Evolutionary conservation across 2,113 vertebrate genomes (phyloP).

Genomic region (Sinocyclocheilus anshuiensis): DNA sequence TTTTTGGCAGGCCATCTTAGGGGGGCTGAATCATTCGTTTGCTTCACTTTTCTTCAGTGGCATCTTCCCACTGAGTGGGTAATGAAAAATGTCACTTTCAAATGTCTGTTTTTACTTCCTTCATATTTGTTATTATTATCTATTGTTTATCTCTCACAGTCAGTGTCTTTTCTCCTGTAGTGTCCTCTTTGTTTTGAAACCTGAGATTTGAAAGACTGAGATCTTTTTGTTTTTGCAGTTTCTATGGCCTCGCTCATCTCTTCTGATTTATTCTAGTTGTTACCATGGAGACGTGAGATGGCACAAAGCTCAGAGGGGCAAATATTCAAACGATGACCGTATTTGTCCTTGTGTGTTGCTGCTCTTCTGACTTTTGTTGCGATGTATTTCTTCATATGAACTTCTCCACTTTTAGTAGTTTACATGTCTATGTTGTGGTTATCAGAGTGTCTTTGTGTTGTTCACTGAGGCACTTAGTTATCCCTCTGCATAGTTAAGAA

Average conservation of each 20-base stretch:
- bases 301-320: conserved; percentile 11
- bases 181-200: neutral
- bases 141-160: conserved; percentile 3
- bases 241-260: neutral
- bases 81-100: conserved; percentile 39
- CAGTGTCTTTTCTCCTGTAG: conserved; percentile 20
- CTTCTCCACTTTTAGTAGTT: neutral
- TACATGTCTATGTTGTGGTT: neutral
- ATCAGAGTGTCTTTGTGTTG: neutral
- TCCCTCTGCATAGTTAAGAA: neutral
- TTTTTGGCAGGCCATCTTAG: conserved; percentile 15
- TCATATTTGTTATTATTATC: neutral
- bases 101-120: neutral
- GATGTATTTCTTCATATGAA: neutral
- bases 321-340: conserved; percentile 19
- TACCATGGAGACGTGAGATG: conserved; percentile 34
- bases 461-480: neutral
- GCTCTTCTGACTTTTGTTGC: neutral
- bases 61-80: conserved; percentile 12
- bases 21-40: conserved; percentile 23
- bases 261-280: conserved; percentile 37
- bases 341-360: conserved; percentile 30
- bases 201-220: too few relatives aligned
- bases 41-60: conserved; percentile 14
- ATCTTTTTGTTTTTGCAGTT: neutral